phyloP scores from a whole-genome alignment of 2,797 vertebrate species.

The Silurus lanzhouensis region DNA sequence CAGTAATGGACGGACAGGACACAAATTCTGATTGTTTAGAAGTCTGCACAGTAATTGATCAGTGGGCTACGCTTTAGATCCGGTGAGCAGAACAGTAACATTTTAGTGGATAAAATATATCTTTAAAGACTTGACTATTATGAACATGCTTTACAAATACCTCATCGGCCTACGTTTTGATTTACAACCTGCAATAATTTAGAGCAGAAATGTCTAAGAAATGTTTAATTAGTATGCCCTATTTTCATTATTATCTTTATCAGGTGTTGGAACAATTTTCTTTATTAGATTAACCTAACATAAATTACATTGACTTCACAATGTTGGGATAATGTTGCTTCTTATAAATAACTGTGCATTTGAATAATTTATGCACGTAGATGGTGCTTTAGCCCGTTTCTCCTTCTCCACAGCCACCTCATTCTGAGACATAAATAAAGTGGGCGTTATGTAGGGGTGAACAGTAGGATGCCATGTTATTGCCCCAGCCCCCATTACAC shows the following conservation, averaged over 20 bases:
- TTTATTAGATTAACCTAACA: slow-evolving; percentile 67
- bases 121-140: slow-evolving; percentile 28
- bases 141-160: slow-evolving; percentile 38
- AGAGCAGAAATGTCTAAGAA: slow-evolving; percentile 47
- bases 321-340: slow-evolving; percentile 68
- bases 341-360: slow-evolving; percentile 71
- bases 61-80: slow-evolving; percentile 66
- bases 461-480: slow-evolving; percentile 89
- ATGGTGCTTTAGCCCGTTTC: slow-evolving; percentile 70
- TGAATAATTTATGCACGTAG: slow-evolving; percentile 77
- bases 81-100: slow-evolving; percentile 41
- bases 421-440: slow-evolving; percentile 77
- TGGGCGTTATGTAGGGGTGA: slow-evolving; percentile 75
- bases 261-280: slow-evolving; percentile 47
- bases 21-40: slow-evolving; percentile 75
- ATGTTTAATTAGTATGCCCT: slow-evolving; percentile 54
- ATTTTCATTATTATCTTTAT: slow-evolving; percentile 53
- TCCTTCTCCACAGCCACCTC: slow-evolving; percentile 73
- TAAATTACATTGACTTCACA: slow-evolving; percentile 71
- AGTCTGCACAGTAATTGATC: slow-evolving; percentile 73
- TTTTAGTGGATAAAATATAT: slow-evolving; percentile 24
- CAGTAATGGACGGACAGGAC: slow-evolving; percentile 77
- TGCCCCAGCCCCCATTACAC: slow-evolving; percentile 89
- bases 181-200: slow-evolving; percentile 47
- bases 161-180: slow-evolving; percentile 38